Conservation (phyloP, 1,140 invertebrate species). For the Lasioglossum albipes region DNA sequence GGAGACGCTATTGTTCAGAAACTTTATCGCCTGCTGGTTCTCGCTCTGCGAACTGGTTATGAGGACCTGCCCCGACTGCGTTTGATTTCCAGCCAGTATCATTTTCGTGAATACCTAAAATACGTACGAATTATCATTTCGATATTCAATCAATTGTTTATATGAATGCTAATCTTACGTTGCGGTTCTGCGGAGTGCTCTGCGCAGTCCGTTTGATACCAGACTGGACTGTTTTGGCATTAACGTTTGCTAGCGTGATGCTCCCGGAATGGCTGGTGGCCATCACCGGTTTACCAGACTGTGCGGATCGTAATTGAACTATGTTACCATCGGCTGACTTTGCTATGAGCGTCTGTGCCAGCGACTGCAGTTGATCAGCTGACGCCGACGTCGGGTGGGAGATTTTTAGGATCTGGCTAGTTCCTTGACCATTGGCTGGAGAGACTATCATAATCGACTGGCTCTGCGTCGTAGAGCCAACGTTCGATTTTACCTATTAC, state of each 20-base stretch:
- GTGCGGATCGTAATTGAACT: slow-evolving; percentile 75
- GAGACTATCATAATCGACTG: slow-evolving; percentile 79
- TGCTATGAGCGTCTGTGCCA: slow-evolving; percentile 78
- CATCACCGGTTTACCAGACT: slow-evolving; percentile 59
- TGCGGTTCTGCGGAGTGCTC: slow-evolving; percentile 70
- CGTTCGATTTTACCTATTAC: slow-evolving; percentile 71
- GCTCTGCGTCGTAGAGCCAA: slow-evolving; percentile 69
- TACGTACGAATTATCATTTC: slow-evolving; percentile 6
- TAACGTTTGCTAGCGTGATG: slow-evolving; percentile 72
- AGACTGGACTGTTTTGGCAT: slow-evolving; percentile 70
- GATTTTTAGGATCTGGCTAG: slow-evolving; percentile 78
- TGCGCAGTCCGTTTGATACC: slow-evolving; percentile 74
- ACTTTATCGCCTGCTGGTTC: slow-evolving; percentile 74
- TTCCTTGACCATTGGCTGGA: slow-evolving; percentile 74
- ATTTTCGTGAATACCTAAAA: slow-evolving; percentile 82
- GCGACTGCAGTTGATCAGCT: slow-evolving; percentile 73
- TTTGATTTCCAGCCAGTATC: slow-evolving; percentile 81
- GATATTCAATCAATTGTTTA: background rate
- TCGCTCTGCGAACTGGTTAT: slow-evolving; percentile 74
- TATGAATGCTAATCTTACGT: slow-evolving; percentile 58
- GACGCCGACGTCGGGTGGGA: slow-evolving; percentile 77
- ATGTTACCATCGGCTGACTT: slow-evolving; percentile 78
- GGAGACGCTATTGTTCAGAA: slow-evolving; percentile 69
- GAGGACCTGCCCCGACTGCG: slow-evolving; percentile 72
- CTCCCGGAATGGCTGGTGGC: slow-evolving; percentile 69